Conservation (phyloP, 2,113 vertebrate genomes). For the Pseudopodoces humilis region DNA sequence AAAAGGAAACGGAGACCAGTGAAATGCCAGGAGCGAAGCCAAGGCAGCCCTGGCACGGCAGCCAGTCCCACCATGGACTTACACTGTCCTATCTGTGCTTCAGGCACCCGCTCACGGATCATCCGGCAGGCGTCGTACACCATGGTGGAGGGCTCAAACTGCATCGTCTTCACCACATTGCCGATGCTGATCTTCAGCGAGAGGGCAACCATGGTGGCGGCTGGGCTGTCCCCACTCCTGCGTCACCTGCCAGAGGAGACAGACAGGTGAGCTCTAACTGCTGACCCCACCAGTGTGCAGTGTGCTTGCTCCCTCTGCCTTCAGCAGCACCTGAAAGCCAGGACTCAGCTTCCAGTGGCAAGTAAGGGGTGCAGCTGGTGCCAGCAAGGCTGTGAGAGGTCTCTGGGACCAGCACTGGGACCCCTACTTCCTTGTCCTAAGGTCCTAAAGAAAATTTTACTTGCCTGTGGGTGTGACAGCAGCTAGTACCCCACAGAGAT, state of each 20-base stretch:
- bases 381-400: accelerated
- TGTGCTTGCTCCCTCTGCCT: background rate
- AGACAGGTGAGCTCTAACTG: background rate
- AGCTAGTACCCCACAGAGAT: background rate
- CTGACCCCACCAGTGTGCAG: accelerated
- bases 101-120: conserved; percentile 93
- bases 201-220: conserved; percentile 94
- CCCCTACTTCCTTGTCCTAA: background rate
- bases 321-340: accelerated
- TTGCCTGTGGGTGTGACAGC: background rate
- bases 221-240: conserved; percentile 37
- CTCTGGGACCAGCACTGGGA: background rate
- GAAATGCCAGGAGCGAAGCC: background rate
- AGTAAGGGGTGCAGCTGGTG: background rate
- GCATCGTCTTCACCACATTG: conserved; percentile 98
- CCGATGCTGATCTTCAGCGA: conserved; percentile 97
- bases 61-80: conserved; percentile 60
- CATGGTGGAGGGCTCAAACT: conserved; percentile 98
- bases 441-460: background rate
- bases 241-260: background rate
- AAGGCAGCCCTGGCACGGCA: accelerated
- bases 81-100: conserved; percentile 93
- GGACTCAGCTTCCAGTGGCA: background rate
- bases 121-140: conserved; percentile 95
- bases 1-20: background rate